These are phyloP conservation scores for Pygocentrus nattereri DNA, from an alignment of 2,797 vertebrate genomes.

Conservation along the genomic window DNA sequence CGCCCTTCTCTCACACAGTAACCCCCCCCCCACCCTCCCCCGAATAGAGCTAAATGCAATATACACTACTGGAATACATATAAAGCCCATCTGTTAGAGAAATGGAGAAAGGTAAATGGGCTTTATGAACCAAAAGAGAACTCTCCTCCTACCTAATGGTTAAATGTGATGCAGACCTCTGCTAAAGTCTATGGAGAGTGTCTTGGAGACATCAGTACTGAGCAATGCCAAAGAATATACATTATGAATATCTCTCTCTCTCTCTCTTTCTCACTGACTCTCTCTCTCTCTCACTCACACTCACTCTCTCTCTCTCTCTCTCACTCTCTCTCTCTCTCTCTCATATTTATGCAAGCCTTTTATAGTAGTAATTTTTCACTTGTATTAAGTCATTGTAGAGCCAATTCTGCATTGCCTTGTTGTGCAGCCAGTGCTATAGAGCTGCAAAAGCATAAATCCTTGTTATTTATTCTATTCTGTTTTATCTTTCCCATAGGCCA, in stretches of 20 bases:
- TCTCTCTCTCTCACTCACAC: not conserved
- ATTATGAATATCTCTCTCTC: conserved; percentile 17
- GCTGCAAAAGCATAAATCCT: conserved; percentile 8
- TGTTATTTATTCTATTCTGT: conserved; percentile 23
- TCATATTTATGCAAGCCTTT: conserved; percentile 4
- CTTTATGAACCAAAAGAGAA: conserved; percentile 33
- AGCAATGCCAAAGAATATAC: conserved; percentile 21
- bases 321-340: not conserved
- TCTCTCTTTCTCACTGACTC: not conserved
- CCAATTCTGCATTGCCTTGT: not conserved
- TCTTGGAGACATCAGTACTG: conserved; percentile 34
- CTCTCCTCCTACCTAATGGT: conserved; percentile 15
- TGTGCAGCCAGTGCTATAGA: not conserved
- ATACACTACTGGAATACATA: not conserved
- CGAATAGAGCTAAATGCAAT: not conserved
- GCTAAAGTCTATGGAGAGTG: conserved; percentile 14
- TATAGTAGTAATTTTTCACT: conserved; percentile 21
- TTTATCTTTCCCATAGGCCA: not conserved
- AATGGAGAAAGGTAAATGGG: not conserved
- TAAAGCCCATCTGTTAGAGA: not conserved
- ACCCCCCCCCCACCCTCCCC: no score
- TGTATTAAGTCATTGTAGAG: conserved; percentile 19
- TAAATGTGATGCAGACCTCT: conserved; percentile 29
- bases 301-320: conserved; percentile 5
- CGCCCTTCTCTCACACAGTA: not conserved